Percentiles rank a stretch among this genome's conserved stretches.
These are phyloP conservation scores for Tupiocoris notatus DNA, from an alignment of 2,888 invertebrate genomes.

Conservation along the genomic window DNA sequence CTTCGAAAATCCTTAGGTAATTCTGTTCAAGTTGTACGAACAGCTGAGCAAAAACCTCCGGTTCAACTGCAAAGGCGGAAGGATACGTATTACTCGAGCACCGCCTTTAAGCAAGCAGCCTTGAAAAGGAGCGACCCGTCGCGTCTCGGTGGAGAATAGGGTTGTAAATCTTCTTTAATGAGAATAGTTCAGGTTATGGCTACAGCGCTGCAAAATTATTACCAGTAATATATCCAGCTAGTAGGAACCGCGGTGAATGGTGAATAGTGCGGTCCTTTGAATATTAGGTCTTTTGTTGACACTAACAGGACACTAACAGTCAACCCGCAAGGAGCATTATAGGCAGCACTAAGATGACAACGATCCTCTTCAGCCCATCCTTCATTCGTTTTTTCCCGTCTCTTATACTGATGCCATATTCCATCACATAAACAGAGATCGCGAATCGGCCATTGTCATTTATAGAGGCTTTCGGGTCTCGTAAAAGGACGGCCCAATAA, in stretches of 20 bases:
- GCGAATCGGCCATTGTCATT: not conserved
- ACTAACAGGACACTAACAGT: not conserved
- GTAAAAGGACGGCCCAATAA: conserved; percentile 26
- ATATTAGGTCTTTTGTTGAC: conserved; percentile 40
- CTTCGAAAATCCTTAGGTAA: too few species aligned
- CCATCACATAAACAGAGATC: not conserved
- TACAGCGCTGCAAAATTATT: conserved; percentile 32
- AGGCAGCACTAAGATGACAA: not conserved
- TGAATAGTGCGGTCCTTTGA: conserved; percentile 5
- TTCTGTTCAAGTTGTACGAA: too few species aligned
- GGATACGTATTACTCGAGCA: not conserved
- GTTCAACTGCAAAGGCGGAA: not conserved
- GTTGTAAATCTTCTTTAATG: conserved; percentile 43
- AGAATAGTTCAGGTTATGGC: conserved; percentile 43
- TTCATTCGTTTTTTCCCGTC: not conserved
- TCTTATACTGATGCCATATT: not conserved
- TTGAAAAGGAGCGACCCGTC: conserved; percentile 9
- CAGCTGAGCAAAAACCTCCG: too few species aligned
- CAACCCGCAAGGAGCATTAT: not conserved
- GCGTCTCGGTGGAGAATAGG: not conserved
- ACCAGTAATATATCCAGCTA: conserved; percentile 30
- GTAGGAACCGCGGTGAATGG: not conserved
- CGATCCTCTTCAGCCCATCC: not conserved
- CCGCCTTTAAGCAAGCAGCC: not conserved
- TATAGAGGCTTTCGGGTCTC: conserved; percentile 10